Evolutionary conservation across 2,113 vertebrate species (phyloP).

Genomic region (Colinus virginianus): DNA sequence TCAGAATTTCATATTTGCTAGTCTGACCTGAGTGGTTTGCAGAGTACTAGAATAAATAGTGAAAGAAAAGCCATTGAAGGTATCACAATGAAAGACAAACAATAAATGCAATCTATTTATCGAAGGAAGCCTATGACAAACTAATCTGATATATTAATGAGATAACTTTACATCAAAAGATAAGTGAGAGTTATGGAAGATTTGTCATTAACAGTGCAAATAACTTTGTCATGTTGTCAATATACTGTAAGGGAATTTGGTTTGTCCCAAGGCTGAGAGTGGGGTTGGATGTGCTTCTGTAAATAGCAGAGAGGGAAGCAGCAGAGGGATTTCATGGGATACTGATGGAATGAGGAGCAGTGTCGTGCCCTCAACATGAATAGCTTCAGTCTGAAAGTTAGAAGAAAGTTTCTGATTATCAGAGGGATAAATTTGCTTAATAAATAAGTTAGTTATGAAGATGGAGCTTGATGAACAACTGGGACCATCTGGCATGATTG

Average conservation of each 20-base stretch:
- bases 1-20: fast-evolving
- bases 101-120: background rate
- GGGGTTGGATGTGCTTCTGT: background rate
- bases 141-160: background rate
- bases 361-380: background rate
- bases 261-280: background rate
- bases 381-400: background rate
- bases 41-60: background rate
- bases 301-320: background rate
- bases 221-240: background rate
- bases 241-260: background rate
- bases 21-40: background rate
- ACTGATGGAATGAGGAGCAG: background rate
- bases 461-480: background rate
- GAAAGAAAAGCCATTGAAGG: background rate
- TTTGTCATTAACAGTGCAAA: background rate
- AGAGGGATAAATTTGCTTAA: background rate
- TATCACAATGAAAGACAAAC: background rate
- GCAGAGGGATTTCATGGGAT: background rate
- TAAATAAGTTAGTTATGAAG: background rate
- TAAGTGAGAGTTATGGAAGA: background rate
- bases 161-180: background rate
- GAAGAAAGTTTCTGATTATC: background rate
- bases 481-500: background rate
- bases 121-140: background rate